Base-by-base conservation (phyloP, 2,888 invertebrate species). In the Eupithecia exiguata region DNA sequence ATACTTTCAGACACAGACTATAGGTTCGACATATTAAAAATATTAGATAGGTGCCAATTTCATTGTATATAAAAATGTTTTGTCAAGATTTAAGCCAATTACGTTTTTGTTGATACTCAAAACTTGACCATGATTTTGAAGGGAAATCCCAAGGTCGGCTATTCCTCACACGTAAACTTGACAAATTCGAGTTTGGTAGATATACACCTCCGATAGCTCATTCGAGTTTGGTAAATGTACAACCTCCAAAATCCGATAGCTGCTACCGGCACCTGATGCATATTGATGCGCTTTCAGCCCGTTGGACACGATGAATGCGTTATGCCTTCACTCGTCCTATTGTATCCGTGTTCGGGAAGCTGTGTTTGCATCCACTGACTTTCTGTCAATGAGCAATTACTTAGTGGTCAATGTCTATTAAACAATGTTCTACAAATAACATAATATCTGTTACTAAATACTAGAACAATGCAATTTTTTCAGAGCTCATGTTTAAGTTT, bases 261-360 rank as follows among this genome's bases (percentile, higher is more conserved):
- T n/a, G n/a, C n/a, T n/a, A n/a, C n/a, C n/a, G n/a, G n/a, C n/a
- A n/a, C n/a, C n/a, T n/a, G n/a, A n/a, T n/a, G n/a, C 74, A 66
- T 71, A 71, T 61, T 70, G 70, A 75, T 75, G 46, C 70, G 70
- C 72, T 75, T 68, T 75, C 74, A 70, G 53, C 61, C 58, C 68
- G 74, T 53, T 73, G 69, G 61, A 49, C 30, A 70, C 71, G 40
- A 16, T 70, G 65, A 72, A 77, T 73, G 71, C 63, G 25, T 58
- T 49, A 61, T 69, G 66, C 53, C 49, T 70, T 62, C 53, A 38
- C 62, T 14, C 67, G 58, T 38, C 46, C 35, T 21, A 35, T 35
- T 35, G 62, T 35, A 18, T 35, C 18, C 62, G 62, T 35, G 62
- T 62, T 62, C 35, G 18, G 16, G 61, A 62, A 62, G 35, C 35